Base-by-base conservation (phyloP, 35 echinoderm and acorn worm genomes). In the Chiridota heheva region DNA sequence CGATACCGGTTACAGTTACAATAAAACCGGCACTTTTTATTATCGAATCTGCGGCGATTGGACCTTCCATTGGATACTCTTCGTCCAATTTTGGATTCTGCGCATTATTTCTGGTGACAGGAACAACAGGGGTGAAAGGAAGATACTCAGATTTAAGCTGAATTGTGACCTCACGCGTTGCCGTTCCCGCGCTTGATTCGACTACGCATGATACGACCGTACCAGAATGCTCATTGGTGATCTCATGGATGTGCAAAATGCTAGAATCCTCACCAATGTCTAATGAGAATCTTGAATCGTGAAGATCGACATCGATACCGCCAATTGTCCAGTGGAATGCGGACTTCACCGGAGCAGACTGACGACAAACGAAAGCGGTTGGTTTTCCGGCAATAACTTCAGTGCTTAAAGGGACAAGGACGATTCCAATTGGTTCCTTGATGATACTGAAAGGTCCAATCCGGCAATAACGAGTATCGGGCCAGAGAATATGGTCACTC, bases 281-380 rank as follows among this genome's bases (percentile, higher is more conserved):
- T 26, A 46, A 15, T 2, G 69, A 43, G 29, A 72, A 72, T 6
- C 69, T 40, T 10, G 10, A 7, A 41, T 72, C 69, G 12, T 26
- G 47, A 5, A 44, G 35, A 17, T 74, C 70, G 22, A 74, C 70
- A 7, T 8, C 37, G 2, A 29, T 33, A 31, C 70, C 70, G 44
- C 56, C 40, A 13, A 74, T 51, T 0, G 56, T 42, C 70, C 70
- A 74, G 6, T 18, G 47, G 24, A 74, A 74, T 1, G 70, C 20
- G 0, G 70, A 74, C 37, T 47, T 42, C 13, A 74, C 17, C 20
- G 70, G 70, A 26, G 70, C 70, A 8, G 70, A 74, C 44, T 74
- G 70, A 51, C 56, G 70, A 51, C 70, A 74, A 29, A 74, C 70
- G 40, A 74, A 74, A 15, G 70, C 47, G 36, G 70, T 74, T 3